Percentiles rank a stretch among this genome's conserved stretches.
Conservation (phyloP, 2,888 invertebrate species). For the Scelioninae gen. 2 region DNA sequence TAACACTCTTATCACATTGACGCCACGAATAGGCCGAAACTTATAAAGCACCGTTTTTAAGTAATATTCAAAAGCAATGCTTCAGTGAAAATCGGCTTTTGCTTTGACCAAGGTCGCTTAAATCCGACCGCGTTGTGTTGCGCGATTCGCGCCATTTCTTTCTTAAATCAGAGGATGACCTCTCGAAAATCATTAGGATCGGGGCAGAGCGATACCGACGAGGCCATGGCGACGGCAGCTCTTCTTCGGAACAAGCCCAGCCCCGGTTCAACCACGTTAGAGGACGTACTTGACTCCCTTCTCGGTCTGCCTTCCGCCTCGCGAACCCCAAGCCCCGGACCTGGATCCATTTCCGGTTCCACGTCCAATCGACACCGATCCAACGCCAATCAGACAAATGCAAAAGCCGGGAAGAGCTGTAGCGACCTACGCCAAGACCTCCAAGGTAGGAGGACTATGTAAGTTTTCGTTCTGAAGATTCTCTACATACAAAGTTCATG, state of each 20-base stretch:
- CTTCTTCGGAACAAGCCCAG: conserved; percentile 74
- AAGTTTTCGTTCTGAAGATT: conserved; percentile 81
- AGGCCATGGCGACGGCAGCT: conserved; percentile 73
- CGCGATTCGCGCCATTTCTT: conserved; percentile 33
- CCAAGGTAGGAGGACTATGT: conserved; percentile 86
- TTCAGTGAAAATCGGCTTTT: conserved; percentile 39
- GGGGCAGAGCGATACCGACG: conserved; percentile 73
- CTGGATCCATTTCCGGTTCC: conserved; percentile 70
- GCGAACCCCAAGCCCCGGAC: conserved; percentile 83
- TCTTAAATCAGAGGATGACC: conserved; percentile 56
- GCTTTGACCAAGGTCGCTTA: conserved; percentile 35
- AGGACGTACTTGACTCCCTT: conserved; percentile 94
- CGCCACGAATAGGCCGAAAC: conserved; percentile 12
- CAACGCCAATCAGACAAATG: conserved; percentile 67
- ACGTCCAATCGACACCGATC: conserved; percentile 69
- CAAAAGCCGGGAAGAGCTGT: conserved; percentile 73
- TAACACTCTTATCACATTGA: conserved; percentile 4
- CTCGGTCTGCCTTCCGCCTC: conserved; percentile 87
- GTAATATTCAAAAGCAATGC: conserved; percentile 16
- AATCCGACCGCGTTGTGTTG: conserved; percentile 21
- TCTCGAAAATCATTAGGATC: conserved; percentile 68
- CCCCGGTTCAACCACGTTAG: conserved; percentile 90
- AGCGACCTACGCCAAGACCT: conserved; percentile 76
- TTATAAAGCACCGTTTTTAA: conserved; percentile 32
- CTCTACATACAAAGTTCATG: conserved; percentile 61